Percentiles rank a stretch among this genome's conserved stretches.
phyloP scores from a whole-genome alignment of 2,113 vertebrate species.

The Lepus americanus region DNA sequence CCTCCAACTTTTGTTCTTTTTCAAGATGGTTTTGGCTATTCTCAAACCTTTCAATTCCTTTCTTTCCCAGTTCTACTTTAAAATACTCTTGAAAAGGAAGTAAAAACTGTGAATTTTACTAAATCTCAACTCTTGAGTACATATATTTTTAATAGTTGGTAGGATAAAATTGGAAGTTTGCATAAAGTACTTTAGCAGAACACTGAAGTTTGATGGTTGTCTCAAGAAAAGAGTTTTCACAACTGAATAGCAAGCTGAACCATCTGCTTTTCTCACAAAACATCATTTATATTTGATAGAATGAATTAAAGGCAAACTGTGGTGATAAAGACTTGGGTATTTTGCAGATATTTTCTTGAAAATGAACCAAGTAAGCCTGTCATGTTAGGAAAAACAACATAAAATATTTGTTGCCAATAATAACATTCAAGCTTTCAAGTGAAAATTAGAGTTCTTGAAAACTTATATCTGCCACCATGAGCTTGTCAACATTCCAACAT shows the following conservation, averaged over 20 bases:
- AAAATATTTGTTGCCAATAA: conserved; percentile 46
- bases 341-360: conserved; percentile 43
- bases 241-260: conserved; percentile 18
- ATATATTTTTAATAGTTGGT: conserved; percentile 34
- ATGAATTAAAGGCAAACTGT: conserved; percentile 48
- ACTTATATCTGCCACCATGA: conserved; percentile 18
- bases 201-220: neutral
- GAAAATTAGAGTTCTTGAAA: conserved; percentile 55
- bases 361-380: conserved; percentile 47
- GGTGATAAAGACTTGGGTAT: conserved; percentile 11
- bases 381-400: conserved; percentile 39
- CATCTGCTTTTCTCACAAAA: conserved; percentile 18
- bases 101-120: conserved; percentile 8
- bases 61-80: neutral
- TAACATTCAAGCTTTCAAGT: conserved; percentile 38
- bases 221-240: neutral
- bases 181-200: neutral
- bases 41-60: neutral
- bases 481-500: conserved; percentile 32
- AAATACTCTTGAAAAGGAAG: neutral
- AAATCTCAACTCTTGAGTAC: neutral
- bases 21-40: conserved; percentile 35
- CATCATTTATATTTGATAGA: conserved; percentile 31
- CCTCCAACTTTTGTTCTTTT: neutral
- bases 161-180: neutral